Evolutionary conservation across 2,888 invertebrate species (phyloP).

Genomic region (Cylloceria caligata): DNA sequence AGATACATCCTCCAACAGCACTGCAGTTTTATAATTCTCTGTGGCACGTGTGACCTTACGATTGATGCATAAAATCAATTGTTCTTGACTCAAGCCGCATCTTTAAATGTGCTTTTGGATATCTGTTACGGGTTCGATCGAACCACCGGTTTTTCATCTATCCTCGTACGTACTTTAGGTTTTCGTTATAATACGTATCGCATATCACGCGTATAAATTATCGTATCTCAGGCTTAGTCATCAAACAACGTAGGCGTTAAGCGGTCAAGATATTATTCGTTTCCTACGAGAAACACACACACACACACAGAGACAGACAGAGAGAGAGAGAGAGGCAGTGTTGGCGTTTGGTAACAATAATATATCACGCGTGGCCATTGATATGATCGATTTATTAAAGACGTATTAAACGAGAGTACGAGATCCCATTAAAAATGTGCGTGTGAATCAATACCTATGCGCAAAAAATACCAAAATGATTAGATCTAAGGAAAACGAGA

Average conservation of each 20-base stretch:
- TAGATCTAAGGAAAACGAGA: not conserved
- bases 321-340: not conserved
- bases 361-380: constrained; percentile 10
- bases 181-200: constrained; percentile 13
- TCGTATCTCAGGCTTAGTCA: constrained; percentile 63
- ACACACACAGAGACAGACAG: not conserved
- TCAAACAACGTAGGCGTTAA: constrained; percentile 59
- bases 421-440: constrained; percentile 41
- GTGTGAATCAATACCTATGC: constrained; percentile 46
- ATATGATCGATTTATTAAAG: constrained; percentile 48
- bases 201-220: constrained; percentile 44
- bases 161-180: constrained; percentile 52
- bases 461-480: not conserved
- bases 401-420: constrained; percentile 48
- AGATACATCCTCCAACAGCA: not conserved
- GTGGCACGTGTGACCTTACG: constrained; percentile 40
- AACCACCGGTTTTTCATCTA: constrained; percentile 51
- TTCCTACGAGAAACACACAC: constrained; percentile 24
- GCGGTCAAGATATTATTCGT: constrained; percentile 48
- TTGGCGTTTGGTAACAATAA: constrained; percentile 13
- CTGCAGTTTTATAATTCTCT: constrained; percentile 1
- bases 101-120: constrained; percentile 19
- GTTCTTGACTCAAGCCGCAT: constrained; percentile 19
- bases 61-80: constrained; percentile 58
- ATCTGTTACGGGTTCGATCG: constrained; percentile 37